Evolutionary conservation across 2,888 invertebrate genomes (phyloP), one percentile per base, ranked within the genome.

Genomic region (Lysandra bellargus): DNA sequence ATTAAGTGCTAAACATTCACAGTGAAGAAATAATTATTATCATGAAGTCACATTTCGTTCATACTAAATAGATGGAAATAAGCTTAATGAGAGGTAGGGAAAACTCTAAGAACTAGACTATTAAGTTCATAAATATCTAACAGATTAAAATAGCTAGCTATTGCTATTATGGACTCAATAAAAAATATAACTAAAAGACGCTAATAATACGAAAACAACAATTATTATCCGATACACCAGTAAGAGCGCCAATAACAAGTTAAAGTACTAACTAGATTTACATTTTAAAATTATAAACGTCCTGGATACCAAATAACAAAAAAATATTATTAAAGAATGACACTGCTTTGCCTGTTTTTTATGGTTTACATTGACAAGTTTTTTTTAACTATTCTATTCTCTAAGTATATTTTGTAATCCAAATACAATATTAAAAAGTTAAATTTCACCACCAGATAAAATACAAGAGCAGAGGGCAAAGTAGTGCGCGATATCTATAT

Each of bases 181-280:
- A 64, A 44, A 30, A 64, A 64, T 23, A 30, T 30, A 30, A 30
- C n/a, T 64, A 30, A 23, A 64, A 64, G 30, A 64, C 64, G 30
- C 23, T 30, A 64, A 30, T 64, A 64, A 30, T 64, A 30, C 9
- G 12, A 64, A 64, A 64, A 64, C 64, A 9, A 23, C 23, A 64
- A 9, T n/a, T 61, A 9, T n/a, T 61, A 64, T 30, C 23, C 12
- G 12, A 14, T 30, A 69, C 33, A 33, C 69, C 33, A 33, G 33
- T 69, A 33, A 33, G 14, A 33, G 69, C 69, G 69, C 69, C 69
- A 69, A 69, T 33, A 69, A 33, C 69, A 33, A 69, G 69, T 33
- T 69, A 9, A 14, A 69, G 33, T 69, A 69, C 4, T 69, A 69
- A 33, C 33, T 33, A 69, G 33, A 33, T 64, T 33, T 33, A 33